A percentile compares a stretch with the other conserved stretches of the same genome.
phyloP scores from a whole-genome alignment of 2,797 vertebrate species.

The Myotis findleyi region DNA sequence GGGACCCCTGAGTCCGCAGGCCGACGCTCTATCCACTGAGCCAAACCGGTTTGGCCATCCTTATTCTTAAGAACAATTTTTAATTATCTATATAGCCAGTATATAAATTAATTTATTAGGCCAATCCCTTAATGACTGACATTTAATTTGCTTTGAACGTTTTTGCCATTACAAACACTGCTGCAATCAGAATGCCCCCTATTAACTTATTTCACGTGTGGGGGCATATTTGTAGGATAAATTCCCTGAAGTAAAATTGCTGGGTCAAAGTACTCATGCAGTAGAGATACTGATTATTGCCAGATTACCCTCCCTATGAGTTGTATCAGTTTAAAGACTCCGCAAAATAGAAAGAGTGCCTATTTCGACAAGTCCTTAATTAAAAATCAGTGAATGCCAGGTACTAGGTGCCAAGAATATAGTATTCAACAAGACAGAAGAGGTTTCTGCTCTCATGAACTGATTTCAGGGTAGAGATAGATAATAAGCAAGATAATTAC shows the following conservation, averaged over 20 bases:
- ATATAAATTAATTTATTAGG: neutral
- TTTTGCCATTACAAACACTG: conserved; percentile 1
- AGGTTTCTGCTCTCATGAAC: neutral
- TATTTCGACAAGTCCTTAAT: neutral
- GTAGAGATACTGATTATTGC: conserved; percentile 5
- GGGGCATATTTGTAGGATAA: neutral
- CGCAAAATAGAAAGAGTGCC: neutral
- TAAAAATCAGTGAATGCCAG: neutral
- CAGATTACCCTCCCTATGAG: neutral
- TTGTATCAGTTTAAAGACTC: neutral
- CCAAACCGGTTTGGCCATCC: neutral
- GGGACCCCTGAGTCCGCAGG: neutral
- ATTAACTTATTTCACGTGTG: neutral
- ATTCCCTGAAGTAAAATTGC: neutral
- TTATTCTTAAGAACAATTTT: neutral
- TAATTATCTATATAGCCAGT: neutral
- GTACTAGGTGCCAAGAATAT: neutral
- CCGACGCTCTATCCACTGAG: neutral
- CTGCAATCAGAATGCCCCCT: neutral
- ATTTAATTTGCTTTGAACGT: neutral
- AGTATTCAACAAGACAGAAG: neutral
- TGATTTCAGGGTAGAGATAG: neutral
- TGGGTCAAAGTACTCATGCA: neutral
- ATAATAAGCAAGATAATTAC: neutral
- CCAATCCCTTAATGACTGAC: neutral